These are phyloP conservation scores for Pantherophis vulpinus DNA, from an alignment of 2,797 vertebrate species.

Conservation along the genomic window DNA sequence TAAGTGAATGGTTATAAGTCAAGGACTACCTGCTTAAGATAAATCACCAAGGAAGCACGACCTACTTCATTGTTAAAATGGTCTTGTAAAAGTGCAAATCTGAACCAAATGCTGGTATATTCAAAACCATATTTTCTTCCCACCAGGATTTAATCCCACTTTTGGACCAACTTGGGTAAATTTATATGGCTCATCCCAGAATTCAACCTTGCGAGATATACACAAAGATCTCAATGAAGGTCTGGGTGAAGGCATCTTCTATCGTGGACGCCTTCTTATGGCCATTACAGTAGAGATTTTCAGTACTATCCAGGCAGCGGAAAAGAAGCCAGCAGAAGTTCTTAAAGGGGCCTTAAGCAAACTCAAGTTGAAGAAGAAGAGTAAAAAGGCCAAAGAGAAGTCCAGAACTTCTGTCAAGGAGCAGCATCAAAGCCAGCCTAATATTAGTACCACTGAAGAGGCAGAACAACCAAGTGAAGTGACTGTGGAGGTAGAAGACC, in stretches of 20 bases:
- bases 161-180: conserved; percentile 91
- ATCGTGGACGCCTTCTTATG: conserved; percentile 84
- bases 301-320: conserved; percentile 55
- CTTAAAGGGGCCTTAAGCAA: conserved; percentile 74
- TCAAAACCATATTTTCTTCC: neutral
- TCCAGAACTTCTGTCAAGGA: conserved; percentile 55
- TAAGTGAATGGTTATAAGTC: neutral
- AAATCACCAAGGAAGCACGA: neutral
- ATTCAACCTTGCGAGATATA: conserved; percentile 79
- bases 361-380: conserved; percentile 79
- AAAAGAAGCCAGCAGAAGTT: conserved; percentile 63
- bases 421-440: conserved; percentile 50
- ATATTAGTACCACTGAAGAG: conserved; percentile 31
- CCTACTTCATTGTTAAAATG: neutral
- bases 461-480: conserved; percentile 80
- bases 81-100: neutral
- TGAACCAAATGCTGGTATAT: neutral
- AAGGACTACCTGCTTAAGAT: neutral
- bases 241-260: conserved; percentile 87
- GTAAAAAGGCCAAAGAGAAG: conserved; percentile 76
- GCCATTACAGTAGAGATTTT: conserved; percentile 82
- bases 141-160: conserved; percentile 86
- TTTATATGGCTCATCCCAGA: conserved; percentile 88
- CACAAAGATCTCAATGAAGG: conserved; percentile 88
- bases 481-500: conserved; percentile 85